Conservation (phyloP, 2,113 vertebrate species). For the Oreochromis niloticus region DNA sequence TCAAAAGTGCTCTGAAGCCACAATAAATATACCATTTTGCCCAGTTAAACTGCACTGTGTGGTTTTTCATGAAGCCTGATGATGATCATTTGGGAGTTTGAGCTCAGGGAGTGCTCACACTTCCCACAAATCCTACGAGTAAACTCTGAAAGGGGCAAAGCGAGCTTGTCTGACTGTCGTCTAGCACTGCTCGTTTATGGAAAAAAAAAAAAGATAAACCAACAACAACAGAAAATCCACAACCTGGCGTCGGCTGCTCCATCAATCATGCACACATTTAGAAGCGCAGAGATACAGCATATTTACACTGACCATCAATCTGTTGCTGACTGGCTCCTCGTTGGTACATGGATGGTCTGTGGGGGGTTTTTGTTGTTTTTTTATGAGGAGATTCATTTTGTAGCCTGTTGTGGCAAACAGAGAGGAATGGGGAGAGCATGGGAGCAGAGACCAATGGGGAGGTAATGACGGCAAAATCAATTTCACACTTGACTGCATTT, state of each 20-base stretch:
- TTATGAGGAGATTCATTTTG: not conserved
- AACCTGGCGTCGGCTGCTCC: constrained; percentile 1
- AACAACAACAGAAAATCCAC: not conserved
- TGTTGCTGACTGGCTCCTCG: constrained; percentile 40
- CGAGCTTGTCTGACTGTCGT: constrained; percentile 1
- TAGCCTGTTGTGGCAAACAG: not conserved
- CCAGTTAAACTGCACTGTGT: not conserved
- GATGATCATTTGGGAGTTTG: not conserved
- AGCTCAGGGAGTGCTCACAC: not conserved
- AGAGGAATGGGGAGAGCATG: not conserved
- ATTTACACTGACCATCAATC: constrained; percentile 24
- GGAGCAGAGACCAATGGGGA: constrained; percentile 16
- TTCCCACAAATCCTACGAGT: not conserved
- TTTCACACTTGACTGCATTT: constrained; percentile 64
- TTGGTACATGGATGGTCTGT: constrained; percentile 4
- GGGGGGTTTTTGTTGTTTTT: not conserved
- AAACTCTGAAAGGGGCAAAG: not conserved
- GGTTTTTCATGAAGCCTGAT: not conserved
- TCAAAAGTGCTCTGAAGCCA: not conserved
- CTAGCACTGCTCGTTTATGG: not conserved
- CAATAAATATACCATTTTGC: not conserved
- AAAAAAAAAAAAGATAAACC: not conserved
- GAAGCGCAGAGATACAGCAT: not conserved
- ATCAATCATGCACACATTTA: constrained; percentile 26
- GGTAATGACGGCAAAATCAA: constrained; percentile 59